A percentile compares a stretch with the other conserved stretches of the same genome.
Evolutionary conservation across 2,113 vertebrate genomes (phyloP).

Genomic region (Bubo blakistoni): DNA sequence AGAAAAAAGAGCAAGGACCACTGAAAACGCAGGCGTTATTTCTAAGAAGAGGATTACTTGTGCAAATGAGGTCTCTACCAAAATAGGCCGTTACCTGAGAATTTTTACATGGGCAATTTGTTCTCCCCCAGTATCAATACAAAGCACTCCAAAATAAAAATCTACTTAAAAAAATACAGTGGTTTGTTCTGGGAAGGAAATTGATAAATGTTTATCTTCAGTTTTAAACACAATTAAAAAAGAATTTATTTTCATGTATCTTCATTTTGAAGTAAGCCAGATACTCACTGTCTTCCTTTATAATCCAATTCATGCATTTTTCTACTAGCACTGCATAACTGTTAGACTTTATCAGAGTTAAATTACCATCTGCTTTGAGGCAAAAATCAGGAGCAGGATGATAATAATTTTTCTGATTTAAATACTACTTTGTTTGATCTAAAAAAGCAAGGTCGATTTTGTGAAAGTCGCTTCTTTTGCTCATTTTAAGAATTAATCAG

Average conservation of each 20-base stretch:
- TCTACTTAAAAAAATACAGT: not conserved
- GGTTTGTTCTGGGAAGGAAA: not conserved
- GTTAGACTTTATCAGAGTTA: conserved; percentile 13
- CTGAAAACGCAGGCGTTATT: not conserved
- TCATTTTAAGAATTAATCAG: conserved; percentile 25
- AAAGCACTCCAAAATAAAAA: not conserved
- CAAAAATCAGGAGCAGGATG: not conserved
- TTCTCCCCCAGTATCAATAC: not conserved
- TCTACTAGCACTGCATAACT: not conserved
- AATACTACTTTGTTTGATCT: not conserved
- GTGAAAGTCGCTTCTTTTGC: conserved; percentile 27
- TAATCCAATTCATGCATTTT: not conserved
- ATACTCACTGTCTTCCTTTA: not conserved
- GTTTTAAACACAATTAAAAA: not conserved
- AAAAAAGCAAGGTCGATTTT: conserved; percentile 1
- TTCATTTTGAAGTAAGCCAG: conserved; percentile 3
- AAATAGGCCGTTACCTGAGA: not conserved
- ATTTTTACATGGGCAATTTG: not conserved
- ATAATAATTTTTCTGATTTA: conserved; percentile 29
- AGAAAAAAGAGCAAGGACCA: conserved; percentile 77
- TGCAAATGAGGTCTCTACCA: conserved; percentile 6
- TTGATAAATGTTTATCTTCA: not conserved
- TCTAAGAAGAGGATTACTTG: conserved; percentile 2
- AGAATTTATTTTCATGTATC: not conserved
- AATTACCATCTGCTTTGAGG: conserved; percentile 15